Evolutionary conservation across 2,888 invertebrate species (phyloP), one percentile per base, ranked within the genome.

Genomic region (Melangyna quadrimaculata): DNA sequence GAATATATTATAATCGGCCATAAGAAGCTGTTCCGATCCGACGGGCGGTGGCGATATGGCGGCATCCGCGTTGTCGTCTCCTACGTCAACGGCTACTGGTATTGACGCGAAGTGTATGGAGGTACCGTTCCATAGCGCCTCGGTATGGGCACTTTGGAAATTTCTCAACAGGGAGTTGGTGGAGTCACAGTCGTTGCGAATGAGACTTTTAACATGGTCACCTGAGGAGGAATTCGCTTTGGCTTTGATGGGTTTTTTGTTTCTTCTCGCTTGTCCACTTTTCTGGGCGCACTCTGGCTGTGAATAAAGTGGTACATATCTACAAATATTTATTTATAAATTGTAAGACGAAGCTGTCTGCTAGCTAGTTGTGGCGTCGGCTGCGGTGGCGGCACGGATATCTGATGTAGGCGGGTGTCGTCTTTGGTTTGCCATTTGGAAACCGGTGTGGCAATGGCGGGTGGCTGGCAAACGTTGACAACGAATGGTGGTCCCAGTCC

Each of bases 361-460:
- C 51, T 69, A 74, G 14, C 22, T n/a, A n/a, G n/a, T n/a, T 3
- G 59, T 2, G 32, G 29, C 27, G 40, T 8, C 43, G n/a, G n/a
- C n/a, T n/a, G n/a, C 2, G 4, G 27, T n/a, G 35, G 35, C 67
- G 17, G 51, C 51, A 24, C 17, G 10, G 48, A 69, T 77, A 77
- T 77, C 77, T 77, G 81, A 78, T 81, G 81, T 86, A 86, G 86
- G 86, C 81, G 86, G 86, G 81, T 86, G 86, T 81, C 86, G 81
- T 86, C 86, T 86, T 81, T 86, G 84, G 80, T 77, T n/a, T 80
- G 57, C 48, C 72, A 86, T 77, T 77, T 55, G 51, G 53, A 65
- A 86, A 86, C 86, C 81, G 73, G 81, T n/a, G n/a, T n/a, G 55
- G 81, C 61, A 3, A 27, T 29, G 14, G 61, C n/a, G 61, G 63